Evolutionary conservation across 1,140 invertebrate genomes (phyloP).

Genomic region (Megathymus violae): DNA sequence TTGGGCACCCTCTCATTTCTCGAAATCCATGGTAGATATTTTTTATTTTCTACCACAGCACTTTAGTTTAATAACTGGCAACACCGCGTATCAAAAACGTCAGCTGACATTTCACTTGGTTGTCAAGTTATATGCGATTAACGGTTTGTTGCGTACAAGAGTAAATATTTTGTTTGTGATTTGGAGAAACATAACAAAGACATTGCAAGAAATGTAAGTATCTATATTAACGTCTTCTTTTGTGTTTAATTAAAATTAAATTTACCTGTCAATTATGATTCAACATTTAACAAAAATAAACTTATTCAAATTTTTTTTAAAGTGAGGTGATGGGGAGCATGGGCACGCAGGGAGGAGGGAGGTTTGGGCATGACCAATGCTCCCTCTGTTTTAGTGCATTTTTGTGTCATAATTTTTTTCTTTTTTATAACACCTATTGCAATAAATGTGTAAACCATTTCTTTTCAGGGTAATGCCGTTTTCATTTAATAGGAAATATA

Average conservation of each 20-base stretch:
- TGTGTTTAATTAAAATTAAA: constrained; percentile 22
- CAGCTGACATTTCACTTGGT: constrained; percentile 37
- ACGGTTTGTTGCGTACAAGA: constrained; percentile 30
- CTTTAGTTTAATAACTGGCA: too few species aligned
- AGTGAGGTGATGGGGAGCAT: constrained; percentile 29
- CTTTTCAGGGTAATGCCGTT: constrained; percentile 38
- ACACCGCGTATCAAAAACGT: constrained; percentile 20
- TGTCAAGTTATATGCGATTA: constrained; percentile 28
- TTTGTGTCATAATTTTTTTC: constrained; percentile 4
- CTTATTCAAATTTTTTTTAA: constrained; percentile 16
- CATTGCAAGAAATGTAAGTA: constrained; percentile 34
- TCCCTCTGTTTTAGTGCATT: constrained; percentile 27
- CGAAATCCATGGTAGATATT: too few species aligned
- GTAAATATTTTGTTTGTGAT: constrained; percentile 42
- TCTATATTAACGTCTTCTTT: constrained; percentile 7
- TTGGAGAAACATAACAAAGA: constrained; percentile 22
- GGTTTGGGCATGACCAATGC: constrained; percentile 42
- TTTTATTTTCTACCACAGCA: constrained; percentile 26
- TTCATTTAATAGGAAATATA: constrained; percentile 39
- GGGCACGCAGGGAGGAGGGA: constrained; percentile 23
- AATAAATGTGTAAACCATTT: not conserved
- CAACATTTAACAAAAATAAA: constrained; percentile 26
- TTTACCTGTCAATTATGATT: constrained; percentile 10
- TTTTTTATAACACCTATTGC: not conserved
- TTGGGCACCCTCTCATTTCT: too few species aligned